A percentile compares a stretch with the other conserved stretches of the same genome.
phyloP scores from a whole-genome alignment of 1,140 invertebrate genomes.

The Ptiloglossa arizonensis region DNA sequence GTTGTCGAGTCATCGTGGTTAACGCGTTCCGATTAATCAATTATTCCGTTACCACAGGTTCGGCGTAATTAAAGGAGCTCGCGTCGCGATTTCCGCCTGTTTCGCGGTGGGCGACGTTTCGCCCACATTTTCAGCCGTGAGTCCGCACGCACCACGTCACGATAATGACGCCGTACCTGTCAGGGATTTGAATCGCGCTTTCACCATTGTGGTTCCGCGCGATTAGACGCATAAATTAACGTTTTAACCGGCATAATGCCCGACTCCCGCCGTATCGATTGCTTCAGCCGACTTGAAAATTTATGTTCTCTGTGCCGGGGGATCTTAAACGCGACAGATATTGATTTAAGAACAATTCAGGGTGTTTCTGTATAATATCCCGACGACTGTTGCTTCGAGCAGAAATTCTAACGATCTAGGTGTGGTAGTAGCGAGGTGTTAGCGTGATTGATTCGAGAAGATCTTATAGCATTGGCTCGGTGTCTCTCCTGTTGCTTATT shows the following conservation, averaged over 20 bases:
- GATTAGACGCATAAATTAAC: not conserved
- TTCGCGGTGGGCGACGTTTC: not conserved
- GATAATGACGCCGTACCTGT: constrained; percentile 30
- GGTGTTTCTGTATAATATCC: too few relatives aligned
- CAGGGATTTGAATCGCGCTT: not conserved
- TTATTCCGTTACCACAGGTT: constrained; percentile 12
- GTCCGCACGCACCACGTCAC: constrained; percentile 16
- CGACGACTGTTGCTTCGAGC: too few relatives aligned
- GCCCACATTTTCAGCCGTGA: not conserved
- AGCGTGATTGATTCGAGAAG: too few relatives aligned
- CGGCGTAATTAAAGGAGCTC: constrained; percentile 38
- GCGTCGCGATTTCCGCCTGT: constrained; percentile 20
- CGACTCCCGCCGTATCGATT: not conserved
- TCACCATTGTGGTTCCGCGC: constrained; percentile 1
- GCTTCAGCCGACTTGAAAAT: not conserved
- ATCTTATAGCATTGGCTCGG: too few relatives aligned
- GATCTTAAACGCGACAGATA: not conserved
- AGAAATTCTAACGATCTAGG: too few relatives aligned
- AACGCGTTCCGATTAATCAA: constrained; percentile 27
- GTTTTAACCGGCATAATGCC: not conserved
- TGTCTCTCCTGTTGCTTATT: too few relatives aligned
- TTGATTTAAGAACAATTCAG: too few relatives aligned
- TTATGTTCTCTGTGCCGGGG: too few relatives aligned
- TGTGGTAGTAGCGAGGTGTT: too few relatives aligned
- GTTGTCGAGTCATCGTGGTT: too few relatives aligned